Evolutionary conservation across 92 coral and sea anemone genomes (phyloP).

Genomic region (Scolanthus callimorphus): DNA sequence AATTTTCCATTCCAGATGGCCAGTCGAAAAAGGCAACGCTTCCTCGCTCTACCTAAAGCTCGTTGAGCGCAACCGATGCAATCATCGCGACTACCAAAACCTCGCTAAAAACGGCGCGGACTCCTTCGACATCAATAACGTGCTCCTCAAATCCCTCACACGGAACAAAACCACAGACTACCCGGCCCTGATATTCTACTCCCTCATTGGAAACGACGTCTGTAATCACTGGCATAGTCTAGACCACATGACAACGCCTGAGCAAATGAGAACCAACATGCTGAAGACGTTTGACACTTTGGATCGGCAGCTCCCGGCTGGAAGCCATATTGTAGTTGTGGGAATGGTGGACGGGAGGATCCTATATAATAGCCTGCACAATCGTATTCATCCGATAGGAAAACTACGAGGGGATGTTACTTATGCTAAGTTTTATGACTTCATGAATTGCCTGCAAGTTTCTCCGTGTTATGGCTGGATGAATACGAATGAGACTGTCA

Average conservation of each 20-base stretch:
- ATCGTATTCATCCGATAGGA: slow-evolving; percentile 92
- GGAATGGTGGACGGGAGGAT: slow-evolving; percentile 86
- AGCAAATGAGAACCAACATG: slow-evolving; percentile 76
- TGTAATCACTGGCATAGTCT: slow-evolving; percentile 57
- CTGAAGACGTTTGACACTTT: slow-evolving; percentile 65
- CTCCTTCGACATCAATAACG: slow-evolving; percentile 78
- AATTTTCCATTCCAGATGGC: slow-evolving; percentile 53
- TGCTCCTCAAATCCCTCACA: slow-evolving; percentile 64
- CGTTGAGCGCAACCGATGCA: slow-evolving; percentile 86
- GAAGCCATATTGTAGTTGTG: slow-evolving; percentile 79
- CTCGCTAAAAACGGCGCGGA: slow-evolving; percentile 97
- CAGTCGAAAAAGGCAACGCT: slow-evolving; percentile 77
- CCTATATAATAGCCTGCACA: slow-evolving; percentile 79
- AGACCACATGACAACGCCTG: slow-evolving; percentile 81
- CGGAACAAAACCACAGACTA: slow-evolving; percentile 66
- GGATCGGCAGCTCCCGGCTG: slow-evolving; percentile 66
- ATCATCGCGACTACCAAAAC: slow-evolving; percentile 97
- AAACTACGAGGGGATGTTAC: slow-evolving; percentile 82
- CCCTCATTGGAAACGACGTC: slow-evolving; percentile 90
- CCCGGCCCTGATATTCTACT: slow-evolving; percentile 88
- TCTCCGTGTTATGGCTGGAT: slow-evolving; percentile 93
- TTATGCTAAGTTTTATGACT: slow-evolving; percentile 77
- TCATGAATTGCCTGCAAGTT: slow-evolving; percentile 84
- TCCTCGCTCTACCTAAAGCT: slow-evolving; percentile 82
- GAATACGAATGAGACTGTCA: slow-evolving; percentile 80